Percentiles rank a stretch among this genome's conserved stretches.
phyloP scores from a whole-genome alignment of 2,113 vertebrate genomes.

The Myiopsitta monachus region DNA sequence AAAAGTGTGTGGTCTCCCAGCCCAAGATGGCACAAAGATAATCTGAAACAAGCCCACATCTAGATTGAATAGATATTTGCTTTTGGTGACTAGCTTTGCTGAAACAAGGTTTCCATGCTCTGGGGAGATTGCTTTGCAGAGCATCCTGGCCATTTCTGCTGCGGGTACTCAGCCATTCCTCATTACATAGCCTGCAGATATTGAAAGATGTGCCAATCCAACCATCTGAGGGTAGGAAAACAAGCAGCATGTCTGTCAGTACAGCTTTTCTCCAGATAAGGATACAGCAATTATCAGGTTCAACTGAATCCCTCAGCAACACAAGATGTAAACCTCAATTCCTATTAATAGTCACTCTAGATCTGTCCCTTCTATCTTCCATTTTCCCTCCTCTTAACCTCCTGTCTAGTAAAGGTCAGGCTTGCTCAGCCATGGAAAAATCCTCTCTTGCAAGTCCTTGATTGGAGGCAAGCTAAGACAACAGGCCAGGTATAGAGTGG shows the following conservation, averaged over 20 bases:
- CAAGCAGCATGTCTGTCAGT: background rate
- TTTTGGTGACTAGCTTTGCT: background rate
- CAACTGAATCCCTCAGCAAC: background rate
- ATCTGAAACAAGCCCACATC: background rate
- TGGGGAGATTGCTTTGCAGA: background rate
- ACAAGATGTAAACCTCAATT: background rate
- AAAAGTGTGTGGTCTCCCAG: rapidly evolving
- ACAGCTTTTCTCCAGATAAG: background rate
- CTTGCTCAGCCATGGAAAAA: background rate
- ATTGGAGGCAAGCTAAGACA: background rate
- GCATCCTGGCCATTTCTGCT: background rate
- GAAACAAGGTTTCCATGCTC: background rate
- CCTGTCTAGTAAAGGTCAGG: background rate
- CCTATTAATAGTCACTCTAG: background rate
- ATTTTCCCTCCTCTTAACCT: background rate
- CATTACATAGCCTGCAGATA: background rate
- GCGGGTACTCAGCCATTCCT: background rate
- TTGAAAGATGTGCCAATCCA: background rate
- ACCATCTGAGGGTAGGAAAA: background rate
- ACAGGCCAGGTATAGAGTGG: background rate
- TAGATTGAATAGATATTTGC: background rate
- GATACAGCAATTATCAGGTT: background rate
- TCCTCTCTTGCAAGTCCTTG: background rate
- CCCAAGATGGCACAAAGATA: background rate
- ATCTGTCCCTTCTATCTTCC: background rate